A percentile compares a stretch with the other conserved stretches of the same genome.
Conservation (phyloP, 2,888 invertebrate species). For the Nysson spinosus region DNA sequence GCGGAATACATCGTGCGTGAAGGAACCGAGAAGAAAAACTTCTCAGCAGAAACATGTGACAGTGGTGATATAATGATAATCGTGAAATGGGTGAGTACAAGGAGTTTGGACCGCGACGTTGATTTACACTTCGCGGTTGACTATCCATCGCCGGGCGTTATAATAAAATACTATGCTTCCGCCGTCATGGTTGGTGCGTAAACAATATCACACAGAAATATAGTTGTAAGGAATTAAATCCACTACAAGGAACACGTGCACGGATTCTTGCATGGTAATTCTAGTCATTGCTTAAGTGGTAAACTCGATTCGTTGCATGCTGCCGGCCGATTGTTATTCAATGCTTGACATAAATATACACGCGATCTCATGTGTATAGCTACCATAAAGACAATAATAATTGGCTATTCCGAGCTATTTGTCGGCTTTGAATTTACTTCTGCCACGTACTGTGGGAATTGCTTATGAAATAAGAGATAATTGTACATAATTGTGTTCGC, state of each 20-base stretch:
- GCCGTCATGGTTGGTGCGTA: conserved; percentile 21
- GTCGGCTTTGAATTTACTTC: conserved; percentile 16
- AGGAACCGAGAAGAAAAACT: conserved; percentile 5
- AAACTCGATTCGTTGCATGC: too few relatives aligned
- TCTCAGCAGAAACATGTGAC: conserved; percentile 4
- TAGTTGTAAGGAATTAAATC: too few relatives aligned
- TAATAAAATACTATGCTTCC: conserved; percentile 24
- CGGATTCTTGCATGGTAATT: too few relatives aligned
- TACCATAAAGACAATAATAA: conserved; percentile 17
- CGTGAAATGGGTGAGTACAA: conserved; percentile 21
- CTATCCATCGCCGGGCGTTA: conserved; percentile 26
- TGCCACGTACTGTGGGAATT: neutral
- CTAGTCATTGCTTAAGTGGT: too few relatives aligned
- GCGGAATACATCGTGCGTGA: conserved; percentile 13
- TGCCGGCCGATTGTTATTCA: neutral
- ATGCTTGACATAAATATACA: too few relatives aligned
- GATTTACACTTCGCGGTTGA: conserved; percentile 56
- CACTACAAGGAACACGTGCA: too few relatives aligned
- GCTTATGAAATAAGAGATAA: too few relatives aligned
- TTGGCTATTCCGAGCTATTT: conserved; percentile 41
- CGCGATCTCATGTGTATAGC: conserved; percentile 8
- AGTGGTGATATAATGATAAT: conserved; percentile 32
- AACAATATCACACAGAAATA: conserved; percentile 28
- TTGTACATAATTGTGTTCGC: too few relatives aligned
- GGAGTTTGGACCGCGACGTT: conserved; percentile 24